phyloP scores from a whole-genome alignment of 1,140 invertebrate species.

The Battus philenor region DNA sequence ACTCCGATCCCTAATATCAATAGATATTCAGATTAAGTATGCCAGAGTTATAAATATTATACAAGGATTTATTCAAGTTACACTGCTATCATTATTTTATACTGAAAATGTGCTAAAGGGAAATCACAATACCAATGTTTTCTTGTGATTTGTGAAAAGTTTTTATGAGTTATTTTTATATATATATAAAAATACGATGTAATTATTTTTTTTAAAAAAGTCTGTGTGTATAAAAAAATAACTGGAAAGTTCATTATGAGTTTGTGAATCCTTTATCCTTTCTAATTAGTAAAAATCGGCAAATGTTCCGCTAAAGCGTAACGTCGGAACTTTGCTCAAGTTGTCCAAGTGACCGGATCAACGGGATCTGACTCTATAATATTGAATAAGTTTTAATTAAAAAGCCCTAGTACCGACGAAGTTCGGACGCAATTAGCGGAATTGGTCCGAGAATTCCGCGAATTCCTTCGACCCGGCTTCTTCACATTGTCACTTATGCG shows the following conservation, averaged over 20 bases:
- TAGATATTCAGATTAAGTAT: too few relatives aligned
- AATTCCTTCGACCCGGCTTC: background rate
- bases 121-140: too few relatives aligned
- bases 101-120: too few relatives aligned
- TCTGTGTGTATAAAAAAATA: too few relatives aligned
- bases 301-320: slow-evolving; percentile 23
- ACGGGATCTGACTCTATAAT: slow-evolving; percentile 52
- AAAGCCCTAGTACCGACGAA: slow-evolving; percentile 48
- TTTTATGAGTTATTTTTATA: too few relatives aligned
- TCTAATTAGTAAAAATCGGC: slow-evolving; percentile 39
- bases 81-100: too few relatives aligned
- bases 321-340: slow-evolving; percentile 22
- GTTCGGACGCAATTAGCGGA: slow-evolving; percentile 53
- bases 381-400: slow-evolving; percentile 73
- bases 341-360: slow-evolving; percentile 41
- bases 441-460: slow-evolving; percentile 36
- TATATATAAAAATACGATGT: too few relatives aligned
- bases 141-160: too few relatives aligned
- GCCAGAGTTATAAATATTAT: too few relatives aligned
- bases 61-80: too few relatives aligned
- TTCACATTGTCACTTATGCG: slow-evolving; percentile 11
- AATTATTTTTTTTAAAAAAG: too few relatives aligned
- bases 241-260: slow-evolving; percentile 22
- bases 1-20: too few relatives aligned
- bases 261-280: slow-evolving; percentile 20